phyloP scores from a whole-genome alignment of 1,140 invertebrate species.

The Geopemphigus sp. region DNA sequence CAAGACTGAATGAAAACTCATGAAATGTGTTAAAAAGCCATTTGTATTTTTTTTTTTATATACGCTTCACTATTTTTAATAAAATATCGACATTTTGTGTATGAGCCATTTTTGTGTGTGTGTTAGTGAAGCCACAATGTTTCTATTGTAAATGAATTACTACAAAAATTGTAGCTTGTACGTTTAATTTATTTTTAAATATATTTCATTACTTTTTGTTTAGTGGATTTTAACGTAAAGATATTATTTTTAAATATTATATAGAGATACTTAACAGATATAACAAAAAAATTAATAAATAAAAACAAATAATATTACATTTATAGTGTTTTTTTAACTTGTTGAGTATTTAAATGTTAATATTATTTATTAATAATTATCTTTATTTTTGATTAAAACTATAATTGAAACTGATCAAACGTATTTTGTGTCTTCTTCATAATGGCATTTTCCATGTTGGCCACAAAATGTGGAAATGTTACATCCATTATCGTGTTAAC shows the following conservation, averaged over 20 bases:
- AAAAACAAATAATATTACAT: neutral
- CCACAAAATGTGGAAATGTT: neutral
- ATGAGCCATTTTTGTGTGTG: neutral
- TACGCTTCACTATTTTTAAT: conserved; percentile 1
- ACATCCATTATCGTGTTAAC: neutral
- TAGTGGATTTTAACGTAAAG: conserved; percentile 36
- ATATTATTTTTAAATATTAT: conserved; percentile 27
- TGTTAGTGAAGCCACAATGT: neutral
- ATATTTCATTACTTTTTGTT: no score
- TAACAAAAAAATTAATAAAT: conserved; percentile 13
- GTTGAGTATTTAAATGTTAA: conserved; percentile 20
- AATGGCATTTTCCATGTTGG: neutral
- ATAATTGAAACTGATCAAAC: neutral
- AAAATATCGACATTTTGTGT: conserved; percentile 24
- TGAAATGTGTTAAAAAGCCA: neutral
- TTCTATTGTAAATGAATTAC: neutral
- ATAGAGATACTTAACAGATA: conserved; percentile 30
- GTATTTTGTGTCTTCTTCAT: conserved; percentile 10
- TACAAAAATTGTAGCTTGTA: neutral
- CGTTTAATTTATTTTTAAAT: conserved; percentile 7
- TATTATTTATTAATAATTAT: no score
- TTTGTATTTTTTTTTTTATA: conserved; percentile 18
- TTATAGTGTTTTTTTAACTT: conserved; percentile 11
- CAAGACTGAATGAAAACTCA: conserved; percentile 45
- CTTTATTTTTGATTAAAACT: conserved; percentile 34